A percentile compares a stretch with the other conserved stretches of the same genome.
These are phyloP conservation scores for Ephydatia muelleri DNA, from an alignment of 37 sponge, comb jelly and placozoan genomes.

Conservation along the genomic window DNA sequence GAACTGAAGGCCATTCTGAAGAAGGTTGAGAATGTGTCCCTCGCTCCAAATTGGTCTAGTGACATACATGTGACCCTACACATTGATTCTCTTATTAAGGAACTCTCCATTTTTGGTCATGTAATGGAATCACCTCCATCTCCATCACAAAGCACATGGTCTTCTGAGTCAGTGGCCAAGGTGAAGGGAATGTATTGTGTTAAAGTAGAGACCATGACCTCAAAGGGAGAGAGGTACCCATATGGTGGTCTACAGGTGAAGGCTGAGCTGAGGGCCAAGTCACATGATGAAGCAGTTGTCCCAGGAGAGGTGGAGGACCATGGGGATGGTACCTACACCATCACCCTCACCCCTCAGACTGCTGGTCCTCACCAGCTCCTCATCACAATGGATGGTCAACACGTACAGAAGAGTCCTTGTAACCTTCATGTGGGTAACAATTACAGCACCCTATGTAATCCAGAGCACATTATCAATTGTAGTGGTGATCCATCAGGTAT, in stretches of 20 bases:
- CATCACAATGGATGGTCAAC: not conserved
- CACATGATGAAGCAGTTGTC: not conserved
- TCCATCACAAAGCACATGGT: constrained; percentile 7
- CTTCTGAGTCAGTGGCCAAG: not conserved
- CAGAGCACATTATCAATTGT: not conserved
- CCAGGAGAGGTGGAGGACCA: not conserved
- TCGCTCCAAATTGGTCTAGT: not conserved
- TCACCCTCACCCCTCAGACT: constrained; percentile 8
- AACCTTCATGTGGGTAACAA: not conserved
- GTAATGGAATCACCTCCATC: not conserved
- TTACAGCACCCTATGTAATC: not conserved
- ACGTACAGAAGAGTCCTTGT: not conserved
- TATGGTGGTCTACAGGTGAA: not conserved
- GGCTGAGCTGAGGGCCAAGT: constrained; percentile 5
- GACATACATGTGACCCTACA: not conserved
- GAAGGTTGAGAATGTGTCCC: not conserved
- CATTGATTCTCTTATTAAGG: not conserved
- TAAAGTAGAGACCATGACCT: not conserved
- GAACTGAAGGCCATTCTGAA: not conserved
- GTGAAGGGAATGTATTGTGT: not conserved
- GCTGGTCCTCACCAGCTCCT: not conserved
- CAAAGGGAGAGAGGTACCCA: not conserved
- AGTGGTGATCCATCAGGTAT: not conserved
- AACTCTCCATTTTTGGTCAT: not conserved
- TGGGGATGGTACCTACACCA: not conserved